These are phyloP conservation scores for Rotaria macrura DNA, from an alignment of 2,888 invertebrate genomes.

Conservation along the genomic window DNA sequence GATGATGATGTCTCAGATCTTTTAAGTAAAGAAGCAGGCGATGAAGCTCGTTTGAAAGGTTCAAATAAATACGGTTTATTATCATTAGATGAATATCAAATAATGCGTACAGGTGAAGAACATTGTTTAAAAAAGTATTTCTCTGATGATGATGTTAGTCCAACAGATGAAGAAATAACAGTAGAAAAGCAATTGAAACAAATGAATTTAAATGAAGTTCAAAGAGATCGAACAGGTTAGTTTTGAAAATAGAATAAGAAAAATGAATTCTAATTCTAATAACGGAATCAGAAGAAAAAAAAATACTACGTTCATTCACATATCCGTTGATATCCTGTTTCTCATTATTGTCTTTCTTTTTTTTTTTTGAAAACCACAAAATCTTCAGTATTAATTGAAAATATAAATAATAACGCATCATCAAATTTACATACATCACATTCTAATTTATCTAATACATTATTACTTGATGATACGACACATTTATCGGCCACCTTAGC, in stretches of 20 bases:
- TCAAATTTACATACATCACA: not conserved
- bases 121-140: slow-evolving; percentile 14
- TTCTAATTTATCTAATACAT: not conserved
- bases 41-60: slow-evolving; percentile 13
- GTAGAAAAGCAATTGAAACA: not conserved
- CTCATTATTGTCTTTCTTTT: not conserved
- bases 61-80: slow-evolving; percentile 18
- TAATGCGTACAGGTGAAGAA: slow-evolving; percentile 17
- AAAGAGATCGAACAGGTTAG: not conserved
- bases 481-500: not conserved
- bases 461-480: not conserved
- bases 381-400: not conserved
- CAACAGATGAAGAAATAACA: not conserved
- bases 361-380: not conserved
- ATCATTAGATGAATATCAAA: slow-evolving; percentile 22
- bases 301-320: too few relatives aligned
- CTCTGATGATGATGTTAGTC: slow-evolving; percentile 1
- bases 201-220: not conserved
- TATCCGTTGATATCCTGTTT: not conserved
- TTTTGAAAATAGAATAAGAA: not conserved
- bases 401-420: not conserved
- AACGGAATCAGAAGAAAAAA: not conserved
- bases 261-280: not conserved
- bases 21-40: slow-evolving; percentile 20
- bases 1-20: not conserved